Conservation (phyloP, 2,888 invertebrate genomes). For the Acleris cristana region DNA sequence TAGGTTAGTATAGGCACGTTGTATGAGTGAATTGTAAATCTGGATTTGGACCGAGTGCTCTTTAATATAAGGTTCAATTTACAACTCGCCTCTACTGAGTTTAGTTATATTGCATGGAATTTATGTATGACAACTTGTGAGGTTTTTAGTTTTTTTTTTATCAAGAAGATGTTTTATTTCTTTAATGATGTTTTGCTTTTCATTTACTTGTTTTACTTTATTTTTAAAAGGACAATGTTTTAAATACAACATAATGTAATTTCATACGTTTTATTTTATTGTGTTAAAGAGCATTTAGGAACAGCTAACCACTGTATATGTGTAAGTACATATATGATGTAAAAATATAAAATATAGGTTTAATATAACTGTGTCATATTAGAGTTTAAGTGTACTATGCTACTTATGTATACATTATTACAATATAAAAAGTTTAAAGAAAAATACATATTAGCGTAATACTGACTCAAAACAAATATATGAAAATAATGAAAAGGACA, state of each 20-base stretch:
- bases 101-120: conserved; percentile 18
- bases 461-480: conserved; percentile 61
- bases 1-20: conserved; percentile 76
- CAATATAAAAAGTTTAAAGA: conserved; percentile 73
- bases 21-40: conserved; percentile 69
- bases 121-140: background rate
- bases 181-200: conserved; percentile 27
- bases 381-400: conserved; percentile 79
- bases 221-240: conserved; percentile 36
- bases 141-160: conserved; percentile 4
- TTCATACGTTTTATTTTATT: conserved; percentile 5
- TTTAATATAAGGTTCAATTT: conserved; percentile 41
- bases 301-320: conserved; percentile 71
- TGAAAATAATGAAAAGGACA: conserved; percentile 21
- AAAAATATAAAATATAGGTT: conserved; percentile 77
- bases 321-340: conserved; percentile 80
- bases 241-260: conserved; percentile 1
- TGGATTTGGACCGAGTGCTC: conserved; percentile 60
- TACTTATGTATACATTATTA: conserved; percentile 79
- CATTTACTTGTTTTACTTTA: conserved; percentile 15
- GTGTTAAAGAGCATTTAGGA: conserved; percentile 54
- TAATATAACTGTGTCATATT: conserved; percentile 83
- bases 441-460: conserved; percentile 75
- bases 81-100: conserved; percentile 4
- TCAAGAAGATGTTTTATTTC: background rate